Conservation (phyloP, 1,140 invertebrate genomes). For the Himalopsyche phryganea region DNA sequence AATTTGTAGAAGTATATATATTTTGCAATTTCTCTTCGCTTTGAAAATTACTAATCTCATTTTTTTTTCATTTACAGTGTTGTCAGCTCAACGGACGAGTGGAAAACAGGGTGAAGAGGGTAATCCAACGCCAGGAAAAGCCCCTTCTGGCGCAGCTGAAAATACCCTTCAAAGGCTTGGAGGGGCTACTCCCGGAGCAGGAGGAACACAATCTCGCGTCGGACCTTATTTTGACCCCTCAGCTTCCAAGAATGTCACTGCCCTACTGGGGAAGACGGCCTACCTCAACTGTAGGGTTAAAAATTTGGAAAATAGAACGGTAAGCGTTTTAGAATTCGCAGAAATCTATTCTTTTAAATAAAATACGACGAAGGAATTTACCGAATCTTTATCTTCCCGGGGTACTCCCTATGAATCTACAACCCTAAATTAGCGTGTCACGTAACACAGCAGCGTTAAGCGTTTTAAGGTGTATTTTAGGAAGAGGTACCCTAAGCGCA, state of each 20-base stretch:
- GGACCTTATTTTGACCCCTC: conserved; percentile 63
- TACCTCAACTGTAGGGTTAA: conserved; percentile 81
- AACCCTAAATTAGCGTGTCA: too few relatives aligned
- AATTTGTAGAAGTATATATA: too few relatives aligned
- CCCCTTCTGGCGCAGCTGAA: conserved; percentile 3
- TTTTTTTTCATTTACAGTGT: conserved; percentile 15
- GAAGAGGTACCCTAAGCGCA: too few relatives aligned
- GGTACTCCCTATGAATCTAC: too few relatives aligned
- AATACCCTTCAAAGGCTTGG: conserved; percentile 3
- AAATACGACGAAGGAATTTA: too few relatives aligned
- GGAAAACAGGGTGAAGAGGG: conserved; percentile 17
- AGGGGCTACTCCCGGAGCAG: background rate
- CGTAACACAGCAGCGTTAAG: too few relatives aligned
- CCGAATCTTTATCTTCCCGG: too few relatives aligned
- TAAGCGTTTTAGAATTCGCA: conserved; percentile 51
- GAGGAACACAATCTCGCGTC: background rate
- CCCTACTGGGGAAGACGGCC: conserved; percentile 77
- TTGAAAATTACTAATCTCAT: too few relatives aligned
- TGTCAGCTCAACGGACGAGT: conserved; percentile 19
- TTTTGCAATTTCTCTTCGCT: too few relatives aligned
- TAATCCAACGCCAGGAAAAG: conserved; percentile 2
- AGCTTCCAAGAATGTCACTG: conserved; percentile 75
- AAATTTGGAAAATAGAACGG: conserved; percentile 83
- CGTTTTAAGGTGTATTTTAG: too few relatives aligned
- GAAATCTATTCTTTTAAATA: too few relatives aligned